phyloP scores from a whole-genome alignment of 1,140 invertebrate species.

The Trichonephila inaurata region DNA sequence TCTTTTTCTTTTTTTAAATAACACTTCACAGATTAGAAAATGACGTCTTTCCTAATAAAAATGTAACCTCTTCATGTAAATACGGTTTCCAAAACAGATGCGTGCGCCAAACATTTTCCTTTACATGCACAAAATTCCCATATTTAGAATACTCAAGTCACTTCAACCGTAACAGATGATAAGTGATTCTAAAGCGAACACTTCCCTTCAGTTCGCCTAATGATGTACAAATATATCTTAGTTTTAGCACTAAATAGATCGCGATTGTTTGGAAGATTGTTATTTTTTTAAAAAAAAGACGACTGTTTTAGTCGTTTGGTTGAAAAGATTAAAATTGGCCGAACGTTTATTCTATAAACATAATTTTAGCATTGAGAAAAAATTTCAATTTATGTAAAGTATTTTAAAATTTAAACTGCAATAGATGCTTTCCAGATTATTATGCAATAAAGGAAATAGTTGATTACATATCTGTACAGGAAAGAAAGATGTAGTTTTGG shows the following conservation, averaged over 20 bases:
- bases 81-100: neutral
- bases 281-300: no score
- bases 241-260: no score
- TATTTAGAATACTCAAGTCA: neutral
- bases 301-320: no score
- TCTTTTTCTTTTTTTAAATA: neutral
- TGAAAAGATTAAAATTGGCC: no score
- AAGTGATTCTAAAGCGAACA: conserved; percentile 6
- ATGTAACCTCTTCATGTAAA: conserved; percentile 8
- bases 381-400: no score
- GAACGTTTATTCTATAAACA: no score
- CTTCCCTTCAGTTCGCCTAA: neutral
- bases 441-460: neutral
- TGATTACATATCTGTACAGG: neutral
- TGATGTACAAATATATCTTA: neutral
- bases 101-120: neutral
- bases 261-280: no score
- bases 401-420: neutral
- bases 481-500: neutral
- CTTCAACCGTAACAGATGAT: neutral
- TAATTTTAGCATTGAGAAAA: no score
- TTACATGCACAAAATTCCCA: neutral
- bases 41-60: neutral
- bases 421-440: neutral
- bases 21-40: neutral